These are phyloP conservation scores for Tylochromis polylepis DNA, from an alignment of 2,113 vertebrate genomes.

Conservation along the genomic window DNA sequence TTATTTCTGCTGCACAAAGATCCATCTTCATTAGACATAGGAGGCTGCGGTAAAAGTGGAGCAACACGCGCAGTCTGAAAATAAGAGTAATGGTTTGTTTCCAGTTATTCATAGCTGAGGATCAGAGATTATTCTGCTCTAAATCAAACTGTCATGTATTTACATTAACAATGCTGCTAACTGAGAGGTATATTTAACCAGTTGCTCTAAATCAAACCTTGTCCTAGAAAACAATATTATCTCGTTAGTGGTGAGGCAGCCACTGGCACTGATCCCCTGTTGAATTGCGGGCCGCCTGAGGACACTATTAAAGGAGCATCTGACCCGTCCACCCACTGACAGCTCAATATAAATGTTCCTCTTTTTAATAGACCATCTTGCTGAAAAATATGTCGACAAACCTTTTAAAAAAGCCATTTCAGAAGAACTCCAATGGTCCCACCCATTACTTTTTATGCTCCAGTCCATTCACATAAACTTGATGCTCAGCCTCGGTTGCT, in stretches of 20 bases:
- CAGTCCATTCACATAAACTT: conserved; percentile 67
- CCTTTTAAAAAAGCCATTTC: conserved; percentile 64
- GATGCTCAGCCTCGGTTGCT: conserved; percentile 62
- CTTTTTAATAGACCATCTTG: conserved; percentile 61
- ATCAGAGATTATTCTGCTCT: conserved; percentile 16
- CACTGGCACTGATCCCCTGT: conserved; percentile 13
- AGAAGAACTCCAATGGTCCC: conserved; percentile 55
- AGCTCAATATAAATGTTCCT: conserved; percentile 59
- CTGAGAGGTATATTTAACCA: conserved; percentile 47
- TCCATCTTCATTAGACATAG: conserved; percentile 41
- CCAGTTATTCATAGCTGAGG: conserved; percentile 15
- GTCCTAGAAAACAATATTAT: conserved; percentile 50
- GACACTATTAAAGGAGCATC: conserved; percentile 57
- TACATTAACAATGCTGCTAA: conserved; percentile 44
- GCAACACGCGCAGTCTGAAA: conserved; percentile 12
- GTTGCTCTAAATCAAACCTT: conserved; percentile 37
- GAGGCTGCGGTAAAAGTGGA: conserved; percentile 2
- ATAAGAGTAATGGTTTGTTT: neutral
- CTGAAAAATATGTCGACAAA: conserved; percentile 64
- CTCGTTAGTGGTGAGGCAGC: conserved; percentile 32
- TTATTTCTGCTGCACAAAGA: conserved; percentile 11
- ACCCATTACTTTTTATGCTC: conserved; percentile 71
- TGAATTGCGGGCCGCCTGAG: conserved; percentile 33
- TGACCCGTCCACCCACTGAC: conserved; percentile 56
- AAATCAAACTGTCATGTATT: conserved; percentile 45